phyloP scores from a whole-genome alignment of 2,113 vertebrate genomes.

The Brachypodius melanocephalos region DNA sequence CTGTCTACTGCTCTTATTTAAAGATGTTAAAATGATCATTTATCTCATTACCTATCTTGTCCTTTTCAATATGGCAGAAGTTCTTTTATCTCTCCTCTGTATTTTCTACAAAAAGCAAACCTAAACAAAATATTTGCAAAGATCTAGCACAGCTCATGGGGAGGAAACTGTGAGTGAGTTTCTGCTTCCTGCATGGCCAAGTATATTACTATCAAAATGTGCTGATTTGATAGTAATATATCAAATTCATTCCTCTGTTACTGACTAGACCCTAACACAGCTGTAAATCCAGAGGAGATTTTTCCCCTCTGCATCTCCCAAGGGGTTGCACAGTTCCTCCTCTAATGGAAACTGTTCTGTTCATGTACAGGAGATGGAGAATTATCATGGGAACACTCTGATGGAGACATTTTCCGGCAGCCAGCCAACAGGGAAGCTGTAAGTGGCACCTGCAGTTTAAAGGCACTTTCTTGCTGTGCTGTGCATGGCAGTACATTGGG shows the following conservation, averaged over 20 bases:
- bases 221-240: too few species aligned
- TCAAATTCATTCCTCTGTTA: neutral
- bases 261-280: neutral
- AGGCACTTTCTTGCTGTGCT: neutral
- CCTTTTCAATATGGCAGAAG: neutral
- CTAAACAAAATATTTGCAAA: neutral
- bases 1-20: neutral
- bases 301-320: neutral
- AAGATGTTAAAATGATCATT: neutral
- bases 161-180: neutral
- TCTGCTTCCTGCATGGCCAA: neutral
- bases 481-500: neutral
- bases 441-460: slow-evolving; percentile 57
- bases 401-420: slow-evolving; percentile 77
- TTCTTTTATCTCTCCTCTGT: neutral
- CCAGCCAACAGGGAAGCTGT: slow-evolving; percentile 84
- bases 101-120: neutral
- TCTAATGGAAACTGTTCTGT: neutral
- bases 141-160: neutral
- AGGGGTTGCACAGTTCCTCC: neutral
- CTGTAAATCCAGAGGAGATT: neutral
- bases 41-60: neutral
- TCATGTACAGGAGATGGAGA: slow-evolving; percentile 75
- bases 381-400: slow-evolving; percentile 77
- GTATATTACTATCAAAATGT: neutral